Evolutionary conservation across 2,888 invertebrate species (phyloP), one percentile per base, ranked within the genome.

Genomic region (Sphaerophoria rueppellii): DNA sequence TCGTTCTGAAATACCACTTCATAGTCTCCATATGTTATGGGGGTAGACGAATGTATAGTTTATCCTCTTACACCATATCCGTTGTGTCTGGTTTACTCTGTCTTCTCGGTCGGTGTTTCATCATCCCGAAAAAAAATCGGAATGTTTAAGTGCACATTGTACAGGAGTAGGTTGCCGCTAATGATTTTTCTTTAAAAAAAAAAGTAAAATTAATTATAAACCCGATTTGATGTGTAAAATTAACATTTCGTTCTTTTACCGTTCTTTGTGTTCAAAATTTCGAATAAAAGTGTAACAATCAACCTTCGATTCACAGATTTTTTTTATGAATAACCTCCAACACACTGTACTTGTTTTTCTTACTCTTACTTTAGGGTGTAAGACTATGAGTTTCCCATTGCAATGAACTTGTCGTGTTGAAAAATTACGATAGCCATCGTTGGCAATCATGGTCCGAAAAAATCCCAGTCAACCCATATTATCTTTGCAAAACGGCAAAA

Each of bases 1-100:
- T 70, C 63, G 71, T 50, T 40, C 54, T 75, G 73, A 70, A 82
- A 73, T 48, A 67, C 48, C 71, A 75, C 65, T 75, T 83, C 71
- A 83, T 75, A 79, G 79, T 63, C 48, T 40, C 37, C 57, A 37
- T 48, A 48, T 14, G 14, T 14, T 58, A 16, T 40, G 40, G 6
- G 40, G 6, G 4, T 43, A 9, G 9, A 9, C 40, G 24, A 24
- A 4, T 43, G 9, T 43, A 43, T 43, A 43, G 43, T 43, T 43
- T 40, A 63, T 67, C 58, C 40, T 46, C 4, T 54, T 14, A 34
- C 14, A 40, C 55, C 14, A 2, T 24, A 5, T 43, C 12, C 16
- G 6, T 14, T 40, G 9, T 58, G 6, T 58, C 9, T 32, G 7
- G 5, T 6, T 50, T 4, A 6, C 12, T 50, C 16, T 16, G 7